Conservation (phyloP, 2,113 vertebrate species). For the Pseudopodoces humilis region DNA sequence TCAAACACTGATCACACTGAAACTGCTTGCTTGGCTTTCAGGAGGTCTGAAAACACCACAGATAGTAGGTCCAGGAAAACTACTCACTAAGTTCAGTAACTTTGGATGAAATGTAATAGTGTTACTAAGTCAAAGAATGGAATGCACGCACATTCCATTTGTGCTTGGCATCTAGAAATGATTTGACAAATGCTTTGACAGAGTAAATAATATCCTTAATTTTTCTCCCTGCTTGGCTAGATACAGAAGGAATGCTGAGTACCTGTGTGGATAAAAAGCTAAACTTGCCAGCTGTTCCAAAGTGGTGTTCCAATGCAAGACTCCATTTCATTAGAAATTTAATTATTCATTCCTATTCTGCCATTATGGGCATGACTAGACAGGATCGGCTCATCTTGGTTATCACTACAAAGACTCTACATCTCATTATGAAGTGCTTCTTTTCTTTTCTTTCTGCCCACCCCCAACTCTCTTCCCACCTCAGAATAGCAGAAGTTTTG, state of each 20-base stretch:
- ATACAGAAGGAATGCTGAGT: not conserved
- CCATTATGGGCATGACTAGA: not conserved
- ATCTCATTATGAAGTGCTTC: not conserved
- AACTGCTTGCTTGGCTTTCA: not conserved
- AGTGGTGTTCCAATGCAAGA: not conserved
- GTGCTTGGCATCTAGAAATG: not conserved
- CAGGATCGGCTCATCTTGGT: not conserved
- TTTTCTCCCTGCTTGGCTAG: not conserved
- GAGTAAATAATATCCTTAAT: not conserved
- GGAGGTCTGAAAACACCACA: not conserved
- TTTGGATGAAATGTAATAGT: not conserved
- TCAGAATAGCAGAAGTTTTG: not conserved
- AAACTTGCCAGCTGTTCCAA: not conserved
- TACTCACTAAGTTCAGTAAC: not conserved
- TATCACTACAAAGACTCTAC: not conserved
- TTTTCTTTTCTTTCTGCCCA: fast-evolving
- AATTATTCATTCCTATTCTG: not conserved
- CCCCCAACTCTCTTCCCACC: not conserved
- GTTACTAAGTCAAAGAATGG: not conserved
- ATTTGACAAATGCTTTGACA: not conserved
- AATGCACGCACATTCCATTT: not conserved
- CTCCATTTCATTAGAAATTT: not conserved
- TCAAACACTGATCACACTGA: not conserved
- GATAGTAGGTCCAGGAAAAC: not conserved
- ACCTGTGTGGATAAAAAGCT: not conserved